Percentiles rank a stretch among this genome's conserved stretches.
phyloP scores from a whole-genome alignment of 2,888 invertebrate species.

The Deilephila porcellus region DNA sequence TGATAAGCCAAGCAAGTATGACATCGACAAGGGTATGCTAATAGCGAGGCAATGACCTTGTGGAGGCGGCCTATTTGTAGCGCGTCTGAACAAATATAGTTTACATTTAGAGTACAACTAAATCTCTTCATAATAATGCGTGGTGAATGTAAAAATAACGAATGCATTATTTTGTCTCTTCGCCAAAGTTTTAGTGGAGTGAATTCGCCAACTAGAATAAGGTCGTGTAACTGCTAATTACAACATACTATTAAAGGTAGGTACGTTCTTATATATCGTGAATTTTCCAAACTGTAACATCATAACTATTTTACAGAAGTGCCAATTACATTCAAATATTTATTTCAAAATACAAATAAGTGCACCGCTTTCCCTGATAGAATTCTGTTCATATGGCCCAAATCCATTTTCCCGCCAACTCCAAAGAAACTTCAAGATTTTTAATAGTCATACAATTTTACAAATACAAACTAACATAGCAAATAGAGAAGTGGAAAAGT shows the following conservation, averaged over 20 bases:
- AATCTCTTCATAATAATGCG: neutral
- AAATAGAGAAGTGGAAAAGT: too few relatives aligned
- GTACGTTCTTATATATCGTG: neutral
- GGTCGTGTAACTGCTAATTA: neutral
- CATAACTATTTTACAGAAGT: too few relatives aligned
- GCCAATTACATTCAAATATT: too few relatives aligned
- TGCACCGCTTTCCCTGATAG: too few relatives aligned
- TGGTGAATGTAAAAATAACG: conserved; percentile 1
- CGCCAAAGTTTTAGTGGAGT: conserved; percentile 9
- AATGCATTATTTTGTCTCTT: neutral
- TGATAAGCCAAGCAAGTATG: conserved; percentile 31
- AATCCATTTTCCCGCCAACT: too few relatives aligned
- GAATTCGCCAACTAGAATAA: neutral
- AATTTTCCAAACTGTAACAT: neutral
- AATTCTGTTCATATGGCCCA: too few relatives aligned
- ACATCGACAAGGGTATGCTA: conserved; percentile 29
- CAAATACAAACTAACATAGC: too few relatives aligned
- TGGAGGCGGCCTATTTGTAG: neutral
- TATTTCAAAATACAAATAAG: too few relatives aligned
- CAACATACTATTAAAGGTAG: too few relatives aligned
- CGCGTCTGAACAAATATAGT: neutral
- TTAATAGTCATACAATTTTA: too few relatives aligned
- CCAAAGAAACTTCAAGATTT: too few relatives aligned
- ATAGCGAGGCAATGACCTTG: conserved; percentile 11
- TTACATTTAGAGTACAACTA: neutral